A percentile compares a stretch with the other conserved stretches of the same genome.
phyloP scores from a whole-genome alignment of 2,888 invertebrate genomes.

The Elaeidobius kamerunicus region DNA sequence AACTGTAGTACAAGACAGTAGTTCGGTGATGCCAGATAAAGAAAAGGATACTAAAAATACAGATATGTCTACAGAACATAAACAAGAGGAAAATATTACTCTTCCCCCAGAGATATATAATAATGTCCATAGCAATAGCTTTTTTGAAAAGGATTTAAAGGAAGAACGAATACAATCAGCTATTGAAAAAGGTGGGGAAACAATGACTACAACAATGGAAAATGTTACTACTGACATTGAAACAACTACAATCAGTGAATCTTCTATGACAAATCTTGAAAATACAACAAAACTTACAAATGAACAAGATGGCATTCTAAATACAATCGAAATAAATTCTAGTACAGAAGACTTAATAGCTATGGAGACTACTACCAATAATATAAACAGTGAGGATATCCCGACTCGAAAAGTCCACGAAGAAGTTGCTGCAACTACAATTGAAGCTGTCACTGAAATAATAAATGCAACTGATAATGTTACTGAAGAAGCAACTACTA shows the following conservation, averaged over 20 bases:
- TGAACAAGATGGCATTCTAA: constrained; percentile 3
- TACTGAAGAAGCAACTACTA: constrained; percentile 10
- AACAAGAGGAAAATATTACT: constrained; percentile 22
- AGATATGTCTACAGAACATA: background rate
- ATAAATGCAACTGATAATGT: constrained; percentile 16
- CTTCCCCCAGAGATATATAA: constrained; percentile 43
- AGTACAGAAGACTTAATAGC: constrained; percentile 48
- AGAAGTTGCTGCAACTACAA: constrained; percentile 19
- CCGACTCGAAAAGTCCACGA: constrained; percentile 14
- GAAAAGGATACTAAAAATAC: constrained; percentile 4
- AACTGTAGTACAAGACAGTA: background rate
- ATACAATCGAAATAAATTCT: constrained; percentile 33
- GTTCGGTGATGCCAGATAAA: constrained; percentile 7
- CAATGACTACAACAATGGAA: constrained; percentile 3
- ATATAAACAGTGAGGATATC: constrained; percentile 27
- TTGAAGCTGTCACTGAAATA: constrained; percentile 11
- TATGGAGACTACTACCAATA: constrained; percentile 46
- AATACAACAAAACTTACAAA: background rate
- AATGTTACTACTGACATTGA: background rate
- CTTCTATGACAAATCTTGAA: constrained; percentile 1
- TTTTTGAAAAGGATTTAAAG: constrained; percentile 35
- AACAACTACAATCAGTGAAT: background rate
- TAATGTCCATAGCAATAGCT: constrained; percentile 44
- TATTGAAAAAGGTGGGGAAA: constrained; percentile 7
- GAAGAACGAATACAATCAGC: background rate